phyloP scores from a whole-genome alignment of 2,888 invertebrate species.

The Aleiodes testaceus region DNA sequence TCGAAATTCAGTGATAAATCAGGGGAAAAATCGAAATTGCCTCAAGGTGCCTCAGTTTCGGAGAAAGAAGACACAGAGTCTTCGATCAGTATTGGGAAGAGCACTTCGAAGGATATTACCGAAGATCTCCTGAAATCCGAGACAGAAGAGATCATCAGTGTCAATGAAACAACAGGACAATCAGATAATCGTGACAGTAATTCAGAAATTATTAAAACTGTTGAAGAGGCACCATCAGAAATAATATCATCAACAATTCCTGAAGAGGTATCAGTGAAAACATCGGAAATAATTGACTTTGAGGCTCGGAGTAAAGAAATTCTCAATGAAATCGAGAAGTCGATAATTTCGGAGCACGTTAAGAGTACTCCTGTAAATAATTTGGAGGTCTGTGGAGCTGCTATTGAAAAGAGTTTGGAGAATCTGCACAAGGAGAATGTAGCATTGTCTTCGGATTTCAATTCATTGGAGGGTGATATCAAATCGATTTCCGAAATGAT shows the following conservation, averaged over 20 bases:
- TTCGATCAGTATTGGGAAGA: conserved; percentile 48
- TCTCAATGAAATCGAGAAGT: conserved; percentile 65
- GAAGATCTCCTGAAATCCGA: conserved; percentile 55
- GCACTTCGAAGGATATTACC: conserved; percentile 61
- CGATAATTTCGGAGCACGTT: conserved; percentile 63
- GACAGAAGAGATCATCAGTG: neutral
- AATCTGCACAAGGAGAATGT: conserved; percentile 57
- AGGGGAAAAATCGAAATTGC: conserved; percentile 53
- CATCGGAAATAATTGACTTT: conserved; percentile 61
- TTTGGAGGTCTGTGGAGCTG: conserved; percentile 46
- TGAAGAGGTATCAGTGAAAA: conserved; percentile 37
- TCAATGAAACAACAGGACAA: neutral
- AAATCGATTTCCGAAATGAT: conserved; percentile 61
- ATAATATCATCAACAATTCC: conserved; percentile 52
- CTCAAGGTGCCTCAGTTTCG: too few species aligned
- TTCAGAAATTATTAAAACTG: neutral
- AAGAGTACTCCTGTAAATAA: conserved; percentile 51
- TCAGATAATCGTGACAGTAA: neutral
- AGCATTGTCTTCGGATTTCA: conserved; percentile 55
- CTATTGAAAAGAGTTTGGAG: conserved; percentile 56
- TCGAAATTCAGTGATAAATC: conserved; percentile 65
- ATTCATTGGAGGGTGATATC: conserved; percentile 55
- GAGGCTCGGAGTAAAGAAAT: conserved; percentile 65
- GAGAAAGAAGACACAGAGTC: too few species aligned
- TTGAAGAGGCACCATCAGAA: conserved; percentile 36